A percentile compares a stretch with the other conserved stretches of the same genome.
phyloP scores from a whole-genome alignment of 2,113 vertebrate genomes.

The Cochlearius cochlearius region DNA sequence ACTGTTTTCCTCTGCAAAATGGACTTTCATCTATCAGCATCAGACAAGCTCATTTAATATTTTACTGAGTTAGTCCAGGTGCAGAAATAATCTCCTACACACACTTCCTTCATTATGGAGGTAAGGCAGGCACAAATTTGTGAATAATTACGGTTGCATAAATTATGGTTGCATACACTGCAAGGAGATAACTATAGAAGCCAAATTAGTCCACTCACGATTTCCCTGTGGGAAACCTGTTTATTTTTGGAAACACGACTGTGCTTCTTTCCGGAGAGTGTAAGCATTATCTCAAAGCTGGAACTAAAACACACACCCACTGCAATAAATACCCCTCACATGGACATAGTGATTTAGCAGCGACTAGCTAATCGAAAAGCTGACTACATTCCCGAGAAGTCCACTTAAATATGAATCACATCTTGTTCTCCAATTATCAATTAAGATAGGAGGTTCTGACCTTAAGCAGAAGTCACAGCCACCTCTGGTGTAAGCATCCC shows the following conservation, averaged over 20 bases:
- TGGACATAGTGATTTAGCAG: neutral
- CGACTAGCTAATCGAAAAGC: neutral
- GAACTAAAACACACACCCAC: neutral
- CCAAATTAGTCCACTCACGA: neutral
- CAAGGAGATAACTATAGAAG: neutral
- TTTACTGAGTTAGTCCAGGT: neutral
- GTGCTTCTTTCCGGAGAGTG: neutral
- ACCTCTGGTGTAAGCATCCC: neutral
- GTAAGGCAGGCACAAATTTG: neutral
- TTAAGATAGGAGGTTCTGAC: neutral
- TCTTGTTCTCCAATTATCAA: neutral
- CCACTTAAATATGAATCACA: neutral
- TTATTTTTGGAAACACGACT: neutral
- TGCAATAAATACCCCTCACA: neutral
- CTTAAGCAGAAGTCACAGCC: neutral
- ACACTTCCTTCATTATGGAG: neutral
- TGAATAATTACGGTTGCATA: neutral
- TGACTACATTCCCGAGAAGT: neutral
- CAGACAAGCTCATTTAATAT: neutral
- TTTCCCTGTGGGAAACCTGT: neutral
- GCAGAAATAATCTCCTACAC: neutral
- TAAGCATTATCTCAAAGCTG: neutral
- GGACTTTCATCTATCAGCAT: neutral
- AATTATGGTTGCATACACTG: neutral
- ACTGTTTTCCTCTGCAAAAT: neutral